Base-by-base conservation (phyloP, 1,140 invertebrate genomes). In the Neodiprion virginianus region DNA sequence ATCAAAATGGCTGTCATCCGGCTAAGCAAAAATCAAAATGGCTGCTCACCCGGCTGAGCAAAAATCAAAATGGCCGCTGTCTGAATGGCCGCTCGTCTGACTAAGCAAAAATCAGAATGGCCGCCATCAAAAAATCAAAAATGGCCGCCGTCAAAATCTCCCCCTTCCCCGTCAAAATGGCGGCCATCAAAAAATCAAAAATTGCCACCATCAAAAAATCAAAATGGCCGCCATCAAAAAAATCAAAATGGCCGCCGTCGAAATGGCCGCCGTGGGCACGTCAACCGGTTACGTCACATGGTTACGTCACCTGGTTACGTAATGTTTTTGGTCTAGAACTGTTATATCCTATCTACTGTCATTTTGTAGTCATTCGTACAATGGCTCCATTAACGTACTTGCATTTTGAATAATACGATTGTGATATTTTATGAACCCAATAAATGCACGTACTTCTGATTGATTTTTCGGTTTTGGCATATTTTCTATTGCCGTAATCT, bases 171-270 rank as follows among this genome's bases (percentile, higher is more conserved):
- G 17, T 17, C 17, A 17, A 17, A 17, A 17, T 17, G 17, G 17
- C 17, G 17, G 17, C 17, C 78, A 8, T 91, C 81, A 80, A 89
- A 82, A 82, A 91, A 81, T 84, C 89, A 88, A 82, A 87, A 83
- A 81, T 85, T 75, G 14, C 83, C 82, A 67, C 88, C 78, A 73
- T 82, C 88, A 72, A 87, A 88, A 14, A 79, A 79, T 8, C 90
- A 75, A 80, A 48, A 61, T 1, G 68, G 14, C 66, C 61, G 72
- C 72, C 48, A 76, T 40, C 40, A 67, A 53, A 81, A 65, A 23
- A 70, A 69, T 8, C 69, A 74, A 74, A 17, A 17, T 17, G 17
- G 17, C 17, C 17, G 17, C 17, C 17, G 17, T 17, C 69, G 74
- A 74, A 17, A 17, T 17, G 17, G 17, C 17, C 17, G 17, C 17